Evolutionary conservation across 1,140 invertebrate species (phyloP).

Genomic region (Procambarus virginalis): DNA sequence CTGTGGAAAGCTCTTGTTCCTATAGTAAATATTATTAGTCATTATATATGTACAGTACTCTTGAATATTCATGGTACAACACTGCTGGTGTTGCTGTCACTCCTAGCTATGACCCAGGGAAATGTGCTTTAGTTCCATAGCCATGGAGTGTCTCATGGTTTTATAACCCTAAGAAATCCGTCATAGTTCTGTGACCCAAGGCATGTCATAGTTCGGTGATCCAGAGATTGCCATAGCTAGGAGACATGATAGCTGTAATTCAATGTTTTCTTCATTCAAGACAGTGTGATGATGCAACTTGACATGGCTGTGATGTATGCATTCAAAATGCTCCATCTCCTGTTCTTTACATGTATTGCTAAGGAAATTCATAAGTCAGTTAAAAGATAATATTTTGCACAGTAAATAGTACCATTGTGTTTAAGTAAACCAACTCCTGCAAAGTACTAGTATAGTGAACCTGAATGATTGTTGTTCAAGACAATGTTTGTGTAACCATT

Average conservation of each 20-base stretch:
- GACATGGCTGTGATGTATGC: slow-evolving; percentile 56
- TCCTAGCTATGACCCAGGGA: neutral
- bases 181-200: neutral
- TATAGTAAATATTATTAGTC: slow-evolving; percentile 35
- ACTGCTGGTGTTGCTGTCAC: slow-evolving; percentile 7
- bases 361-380: neutral
- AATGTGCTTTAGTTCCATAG: neutral
- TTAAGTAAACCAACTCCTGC: neutral
- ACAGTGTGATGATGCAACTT: slow-evolving; percentile 56
- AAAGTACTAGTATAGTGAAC: neutral
- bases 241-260: slow-evolving; percentile 10
- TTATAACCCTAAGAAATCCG: no score
- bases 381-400: neutral
- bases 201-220: neutral
- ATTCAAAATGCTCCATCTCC: slow-evolving; percentile 55
- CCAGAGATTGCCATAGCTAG: neutral
- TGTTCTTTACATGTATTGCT: slow-evolving; percentile 14
- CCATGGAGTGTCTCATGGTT: neutral
- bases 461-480: neutral
- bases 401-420: neutral
- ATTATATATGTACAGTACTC: slow-evolving; percentile 10
- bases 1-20: slow-evolving; percentile 43
- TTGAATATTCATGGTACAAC: slow-evolving; percentile 14
- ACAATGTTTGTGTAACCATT: neutral
- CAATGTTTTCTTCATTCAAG: neutral